Percentiles rank a stretch among this genome's conserved stretches.
These are phyloP conservation scores for Callospermophilus lateralis DNA, from an alignment of 2,113 vertebrate species.

Conservation along the genomic window DNA sequence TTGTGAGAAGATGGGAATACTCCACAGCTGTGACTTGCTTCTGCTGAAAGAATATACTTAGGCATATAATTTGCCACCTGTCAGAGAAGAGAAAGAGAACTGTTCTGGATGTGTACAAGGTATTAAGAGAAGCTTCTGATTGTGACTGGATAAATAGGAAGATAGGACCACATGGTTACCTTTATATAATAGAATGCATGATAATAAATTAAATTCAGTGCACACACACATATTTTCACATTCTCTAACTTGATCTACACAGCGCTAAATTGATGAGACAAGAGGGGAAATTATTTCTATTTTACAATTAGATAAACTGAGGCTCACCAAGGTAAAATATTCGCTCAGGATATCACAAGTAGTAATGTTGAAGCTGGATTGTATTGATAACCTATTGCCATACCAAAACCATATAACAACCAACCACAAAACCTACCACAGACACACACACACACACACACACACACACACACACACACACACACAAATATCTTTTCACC, in stretches of 20 bases:
- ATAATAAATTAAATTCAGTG: neutral
- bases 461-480: no score
- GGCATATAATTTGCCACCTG: conserved; percentile 31
- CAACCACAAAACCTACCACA: neutral
- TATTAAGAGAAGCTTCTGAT: conserved; percentile 57
- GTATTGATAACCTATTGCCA: neutral
- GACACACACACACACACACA: no score
- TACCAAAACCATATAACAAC: neutral
- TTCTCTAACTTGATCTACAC: neutral
- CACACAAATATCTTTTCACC: neutral
- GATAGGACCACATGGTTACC: neutral
- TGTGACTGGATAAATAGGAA: neutral
- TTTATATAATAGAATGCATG: neutral
- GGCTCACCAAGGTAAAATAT: neutral
- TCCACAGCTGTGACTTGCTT: conserved; percentile 54
- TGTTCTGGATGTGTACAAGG: neutral
- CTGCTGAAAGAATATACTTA: conserved; percentile 2
- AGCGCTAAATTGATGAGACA: conserved; percentile 1
- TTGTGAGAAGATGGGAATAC: conserved; percentile 30
- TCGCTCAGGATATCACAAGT: neutral
- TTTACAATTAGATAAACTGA: neutral
- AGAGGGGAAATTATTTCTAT: conserved; percentile 11
- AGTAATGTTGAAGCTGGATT: neutral
- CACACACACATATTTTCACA: neutral
- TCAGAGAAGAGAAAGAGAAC: conserved; percentile 15